Evolutionary conservation across 2,888 invertebrate genomes (phyloP), one percentile per base, ranked within the genome.

Genomic region (Drosophila anceps): DNA sequence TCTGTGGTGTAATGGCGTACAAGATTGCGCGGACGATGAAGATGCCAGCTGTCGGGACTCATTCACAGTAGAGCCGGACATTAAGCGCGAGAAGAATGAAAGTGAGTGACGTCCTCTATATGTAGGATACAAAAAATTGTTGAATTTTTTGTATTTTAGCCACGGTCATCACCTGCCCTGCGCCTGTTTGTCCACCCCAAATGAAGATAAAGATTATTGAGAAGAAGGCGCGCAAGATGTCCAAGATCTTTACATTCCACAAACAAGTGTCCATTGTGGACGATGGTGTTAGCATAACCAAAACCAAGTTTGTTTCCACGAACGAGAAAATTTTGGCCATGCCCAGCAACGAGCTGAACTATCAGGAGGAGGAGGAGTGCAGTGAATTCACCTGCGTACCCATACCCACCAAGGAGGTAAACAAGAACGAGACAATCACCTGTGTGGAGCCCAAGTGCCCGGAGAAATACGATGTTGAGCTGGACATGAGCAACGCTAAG

Each of bases 1-100:
- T 0, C 93, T 94, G 13, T 97, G 97, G 97, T 98, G 98, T 90
- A 95, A 98, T 90, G 97, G 97, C 0, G 93, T 96, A 0, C 94
- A 95, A 73, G 96, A 98, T 92, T 98, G 98, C 84, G 95, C 96
- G 0, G 97, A 97, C 88, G 98, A 98, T 91, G 98, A 98, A 92
- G 92, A 93, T 13, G 93, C 94, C 4, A 93, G 95, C 66, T 98
- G 97, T 84, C 88, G 54, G 7, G 79, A 91, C 41, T 78, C 81
- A 1, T 87, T 91, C 24, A 77, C 79, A 0, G 82, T 92, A 0
- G 67, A 78, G n/a, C 88, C 73, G 6, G 85, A 88, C 0, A 80
- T 92, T 1, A 79, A 84, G 1, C 90, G 69, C 7, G 92, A 82
- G 29, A 78, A 75, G 31, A 91, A 86, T 51, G 84, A 91, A 53